Base-by-base conservation (phyloP, 1,140 invertebrate genomes). In the Drosophila sechellia region DNA sequence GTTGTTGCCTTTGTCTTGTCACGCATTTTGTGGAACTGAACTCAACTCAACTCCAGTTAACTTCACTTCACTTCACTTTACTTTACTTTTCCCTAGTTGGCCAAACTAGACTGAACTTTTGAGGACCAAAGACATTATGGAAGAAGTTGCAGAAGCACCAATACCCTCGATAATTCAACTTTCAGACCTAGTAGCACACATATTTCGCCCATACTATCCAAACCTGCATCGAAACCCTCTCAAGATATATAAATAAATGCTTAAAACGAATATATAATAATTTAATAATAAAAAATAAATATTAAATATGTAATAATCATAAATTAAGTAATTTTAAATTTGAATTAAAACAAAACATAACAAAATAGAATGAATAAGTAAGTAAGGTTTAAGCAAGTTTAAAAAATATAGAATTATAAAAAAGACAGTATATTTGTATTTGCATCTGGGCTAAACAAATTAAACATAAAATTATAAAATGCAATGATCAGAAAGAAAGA, bases 1-100 rank as follows among this genome's bases (percentile, higher is more conserved):
- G 54, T 45, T 42, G 58, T 71, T 43, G 76, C 64, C 77, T 79
- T 83, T 71, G 80, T 65, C 59, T 58, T 79, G 80, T 76, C 80
- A 84, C 80, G 81, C 76, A 78, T 79, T 83, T 71, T 59, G 71
- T 71, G 76, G 53, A 52, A 50, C 25, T 48, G 10, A 60, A 53
- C 40, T 40, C 22, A 55, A 56, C 45, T 45, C 13, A 63, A 64
- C 39, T 25, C 25, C 59, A 74, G n/a, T 49, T 50, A 43, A 54
- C 58, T 60, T 13, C 46, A 45, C 43, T 72, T 50, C 3, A 64
- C 43, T 57, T 60, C 45, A 35, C 35, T 53, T 34, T 10, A 59
- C 25, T 34, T 8, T 15, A 48, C 27, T 22, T n/a, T 13, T 11
- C 12, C 25, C 35, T 34, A 53, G 49, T 52, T 35, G 49, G 15